Percentiles rank a stretch among this genome's conserved stretches.
Evolutionary conservation across 2,113 vertebrate species (phyloP).

Genomic region (Erinaceus europaeus): DNA sequence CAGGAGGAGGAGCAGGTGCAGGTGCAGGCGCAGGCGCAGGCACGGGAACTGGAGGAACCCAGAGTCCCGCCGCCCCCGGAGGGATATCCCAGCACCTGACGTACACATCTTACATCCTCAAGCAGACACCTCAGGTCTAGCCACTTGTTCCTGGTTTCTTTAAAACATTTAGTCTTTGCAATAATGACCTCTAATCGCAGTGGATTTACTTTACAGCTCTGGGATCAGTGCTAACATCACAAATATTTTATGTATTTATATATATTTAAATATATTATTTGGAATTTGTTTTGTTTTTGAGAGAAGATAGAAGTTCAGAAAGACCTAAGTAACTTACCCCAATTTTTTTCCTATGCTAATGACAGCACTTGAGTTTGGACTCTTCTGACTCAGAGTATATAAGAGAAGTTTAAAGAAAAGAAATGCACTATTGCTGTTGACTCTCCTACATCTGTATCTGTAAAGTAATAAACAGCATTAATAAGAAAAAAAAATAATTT

Average conservation of each 20-base stretch:
- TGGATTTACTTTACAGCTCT: neutral
- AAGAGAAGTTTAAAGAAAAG: too few relatives aligned
- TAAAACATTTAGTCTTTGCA: neutral
- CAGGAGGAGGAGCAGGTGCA: conserved; percentile 52
- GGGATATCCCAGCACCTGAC: conserved; percentile 94
- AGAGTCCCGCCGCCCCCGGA: conserved; percentile 82
- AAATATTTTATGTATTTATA: neutral
- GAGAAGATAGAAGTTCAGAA: neutral
- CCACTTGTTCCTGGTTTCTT: neutral
- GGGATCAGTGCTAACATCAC: neutral
- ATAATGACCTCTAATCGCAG: neutral
- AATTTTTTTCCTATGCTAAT: neutral
- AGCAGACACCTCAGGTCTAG: conserved; percentile 93
- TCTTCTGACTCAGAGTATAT: too few relatives aligned
- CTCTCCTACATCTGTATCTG: neutral
- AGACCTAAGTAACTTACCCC: neutral
- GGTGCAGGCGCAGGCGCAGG: too few relatives aligned
- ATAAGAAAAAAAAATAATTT: too few relatives aligned
- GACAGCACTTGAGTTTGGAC: too few relatives aligned
- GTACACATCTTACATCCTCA: conserved; percentile 98
- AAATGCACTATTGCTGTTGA: too few relatives aligned
- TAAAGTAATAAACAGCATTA: too few relatives aligned
- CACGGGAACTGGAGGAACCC: conserved; percentile 76
- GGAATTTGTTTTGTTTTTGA: neutral
- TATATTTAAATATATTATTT: neutral